Base-by-base conservation (phyloP, 2,797 vertebrate species). In the Rhinophrynus dorsalis region DNA sequence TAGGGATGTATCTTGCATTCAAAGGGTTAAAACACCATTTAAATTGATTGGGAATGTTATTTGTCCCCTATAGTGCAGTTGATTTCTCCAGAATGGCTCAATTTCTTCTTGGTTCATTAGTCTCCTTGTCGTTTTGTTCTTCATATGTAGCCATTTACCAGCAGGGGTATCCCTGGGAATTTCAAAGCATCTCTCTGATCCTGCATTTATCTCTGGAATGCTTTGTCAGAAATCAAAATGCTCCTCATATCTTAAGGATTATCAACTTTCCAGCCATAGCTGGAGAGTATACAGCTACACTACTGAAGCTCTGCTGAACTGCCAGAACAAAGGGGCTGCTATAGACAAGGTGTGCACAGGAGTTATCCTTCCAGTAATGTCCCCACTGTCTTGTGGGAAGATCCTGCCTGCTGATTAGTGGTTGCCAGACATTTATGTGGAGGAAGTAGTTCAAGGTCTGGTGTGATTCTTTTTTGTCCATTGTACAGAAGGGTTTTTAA, bases 171-270 rank as follows among this genome's bases (percentile, higher is more conserved):
- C 90, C 91, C 87, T 91, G 89, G 90, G 91, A 92, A 92, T 95
- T 95, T 93, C 89, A 88, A 90, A 79, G 90, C 91, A 90, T 92
- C 89, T 91, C 91, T 94, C 91, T 94, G 94, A 96, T 96, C 91
- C 86, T 82, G 78, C 85, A 86, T 95, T 98, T 98, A 99, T 99
- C 96, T 98, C 88, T 94, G 95, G 96, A 99, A 98, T 98, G 96
- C 90, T 91, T 87, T 95, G 94, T 96, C 94, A 97, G 94, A 93
- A 93, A 93, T 97, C 94, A 91, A 90, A 92, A 89, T 83, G 84
- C 95, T 97, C 93, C 93, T 94, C 92, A 90, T 99, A 97, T 98
- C 95, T 95, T 94, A 88, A 91, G 95, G 94, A 96, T 98, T 98
- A 98, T 94, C 91, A 85, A 86, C 82, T 90, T 82, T 78, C 80